Percentiles rank a stretch among this genome's conserved stretches.
Conservation (phyloP, 2,797 vertebrate genomes). For the Periparus ater region DNA sequence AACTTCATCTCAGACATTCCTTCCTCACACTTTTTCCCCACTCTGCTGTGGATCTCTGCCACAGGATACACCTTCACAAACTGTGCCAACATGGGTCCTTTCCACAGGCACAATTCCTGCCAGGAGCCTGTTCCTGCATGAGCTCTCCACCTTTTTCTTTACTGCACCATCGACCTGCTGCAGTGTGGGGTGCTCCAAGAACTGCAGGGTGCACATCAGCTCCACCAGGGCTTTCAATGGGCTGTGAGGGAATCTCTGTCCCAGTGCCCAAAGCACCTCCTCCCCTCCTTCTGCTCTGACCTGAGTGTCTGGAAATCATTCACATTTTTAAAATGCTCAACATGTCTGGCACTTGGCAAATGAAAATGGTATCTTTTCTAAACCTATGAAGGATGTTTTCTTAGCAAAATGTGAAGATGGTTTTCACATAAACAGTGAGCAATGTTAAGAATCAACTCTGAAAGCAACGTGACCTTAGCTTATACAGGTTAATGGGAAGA, state of each 20-base stretch:
- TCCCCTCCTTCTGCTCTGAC: not conserved
- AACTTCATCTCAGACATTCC: not conserved
- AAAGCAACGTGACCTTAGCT: not conserved
- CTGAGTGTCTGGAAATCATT: not conserved
- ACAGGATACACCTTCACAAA: not conserved
- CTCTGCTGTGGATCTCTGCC: not conserved
- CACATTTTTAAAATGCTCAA: not conserved
- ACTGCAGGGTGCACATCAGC: not conserved
- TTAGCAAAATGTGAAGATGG: not conserved
- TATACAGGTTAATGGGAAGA: not conserved
- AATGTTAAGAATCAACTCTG: not conserved
- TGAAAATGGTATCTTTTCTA: not conserved
- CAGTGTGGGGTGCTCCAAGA: not conserved
- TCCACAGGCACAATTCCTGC: not conserved
- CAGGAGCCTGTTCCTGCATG: not conserved
- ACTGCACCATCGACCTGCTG: not conserved
- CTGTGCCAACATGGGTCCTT: not conserved
- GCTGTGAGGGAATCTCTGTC: not conserved
- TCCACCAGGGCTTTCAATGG: fast-evolving
- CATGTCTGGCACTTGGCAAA: not conserved
- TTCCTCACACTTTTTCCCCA: not conserved
- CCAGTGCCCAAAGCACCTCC: not conserved
- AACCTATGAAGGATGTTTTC: not conserved
- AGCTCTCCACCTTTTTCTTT: not conserved
- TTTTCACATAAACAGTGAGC: not conserved